phyloP scores from a whole-genome alignment of 92 coral and sea anemone species.

The Diadumene lineata region DNA sequence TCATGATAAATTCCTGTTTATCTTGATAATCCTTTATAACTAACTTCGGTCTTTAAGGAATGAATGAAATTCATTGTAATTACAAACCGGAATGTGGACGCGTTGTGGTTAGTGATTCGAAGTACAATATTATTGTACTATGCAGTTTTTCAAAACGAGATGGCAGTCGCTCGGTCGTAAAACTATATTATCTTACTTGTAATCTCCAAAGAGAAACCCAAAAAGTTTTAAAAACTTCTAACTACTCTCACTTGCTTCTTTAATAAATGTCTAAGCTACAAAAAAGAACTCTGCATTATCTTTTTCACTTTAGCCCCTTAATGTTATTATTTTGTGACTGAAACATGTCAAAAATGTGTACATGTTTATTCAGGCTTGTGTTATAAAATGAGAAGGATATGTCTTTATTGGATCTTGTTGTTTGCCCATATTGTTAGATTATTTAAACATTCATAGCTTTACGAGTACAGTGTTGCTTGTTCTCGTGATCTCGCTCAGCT shows the following conservation, averaged over 20 bases:
- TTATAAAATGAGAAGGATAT: neutral
- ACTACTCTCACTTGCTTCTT: too few species aligned
- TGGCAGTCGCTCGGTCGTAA: neutral
- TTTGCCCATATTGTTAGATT: neutral
- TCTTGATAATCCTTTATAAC: slow-evolving; percentile 8
- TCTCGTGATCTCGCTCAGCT: too few species aligned
- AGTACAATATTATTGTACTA: neutral
- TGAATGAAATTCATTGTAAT: neutral
- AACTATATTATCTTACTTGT: neutral
- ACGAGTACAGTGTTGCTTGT: too few species aligned
- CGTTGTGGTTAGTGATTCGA: neutral
- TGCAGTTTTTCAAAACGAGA: neutral
- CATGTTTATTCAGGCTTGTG: neutral
- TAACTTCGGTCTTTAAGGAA: neutral
- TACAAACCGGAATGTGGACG: neutral
- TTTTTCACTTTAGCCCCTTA: neutral
- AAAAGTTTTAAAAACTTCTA: too few species aligned
- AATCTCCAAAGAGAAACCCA: too few species aligned
- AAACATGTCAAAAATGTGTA: neutral
- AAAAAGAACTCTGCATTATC: neutral
- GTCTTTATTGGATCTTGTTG: neutral
- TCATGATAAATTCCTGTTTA: neutral
- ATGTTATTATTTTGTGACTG: neutral
- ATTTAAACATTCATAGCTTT: neutral
- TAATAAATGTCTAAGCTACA: too few species aligned